A percentile compares a stretch with the other conserved stretches of the same genome.
Evolutionary conservation across 2,888 invertebrate species (phyloP).

Genomic region (Chloroclystis v-ata): DNA sequence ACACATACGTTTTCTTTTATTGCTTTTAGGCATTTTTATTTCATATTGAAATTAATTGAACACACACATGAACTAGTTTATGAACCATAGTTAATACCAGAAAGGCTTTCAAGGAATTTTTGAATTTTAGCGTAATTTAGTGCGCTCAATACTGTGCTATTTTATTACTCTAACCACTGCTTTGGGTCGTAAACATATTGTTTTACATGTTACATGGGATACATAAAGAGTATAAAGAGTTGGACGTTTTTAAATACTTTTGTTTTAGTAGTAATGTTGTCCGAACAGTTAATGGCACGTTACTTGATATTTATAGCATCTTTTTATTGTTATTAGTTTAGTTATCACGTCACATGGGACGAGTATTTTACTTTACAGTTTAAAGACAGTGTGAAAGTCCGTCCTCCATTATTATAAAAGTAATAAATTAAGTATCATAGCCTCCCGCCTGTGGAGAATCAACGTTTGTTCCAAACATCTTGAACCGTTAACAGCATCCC

Average conservation of each 20-base stretch:
- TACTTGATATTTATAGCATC: conserved; percentile 21
- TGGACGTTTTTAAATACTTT: conserved; percentile 11
- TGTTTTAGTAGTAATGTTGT: conserved; percentile 20
- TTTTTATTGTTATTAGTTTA: conserved; percentile 24
- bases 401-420: conserved; percentile 34
- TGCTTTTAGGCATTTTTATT: conserved; percentile 56
- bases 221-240: conserved; percentile 14
- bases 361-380: conserved; percentile 24
- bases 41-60: conserved; percentile 69
- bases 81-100: too few species aligned
- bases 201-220: conserved; percentile 26
- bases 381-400: conserved; percentile 36
- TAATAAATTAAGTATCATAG: conserved; percentile 24
- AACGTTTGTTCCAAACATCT: conserved; percentile 41
- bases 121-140: conserved; percentile 51
- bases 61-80: conserved; percentile 64
- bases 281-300: conserved; percentile 16
- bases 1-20: conserved; percentile 63
- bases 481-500: conserved; percentile 51
- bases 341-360: conserved; percentile 16
- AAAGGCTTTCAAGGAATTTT: too few species aligned
- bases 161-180: conserved; percentile 52
- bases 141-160: conserved; percentile 41
- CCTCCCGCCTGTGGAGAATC: conserved; percentile 51
- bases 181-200: conserved; percentile 40